Evolutionary conservation across 2,797 vertebrate species (phyloP), one percentile per base, ranked within the genome.

Genomic region (Phrynocephalus guinanensis): DNA sequence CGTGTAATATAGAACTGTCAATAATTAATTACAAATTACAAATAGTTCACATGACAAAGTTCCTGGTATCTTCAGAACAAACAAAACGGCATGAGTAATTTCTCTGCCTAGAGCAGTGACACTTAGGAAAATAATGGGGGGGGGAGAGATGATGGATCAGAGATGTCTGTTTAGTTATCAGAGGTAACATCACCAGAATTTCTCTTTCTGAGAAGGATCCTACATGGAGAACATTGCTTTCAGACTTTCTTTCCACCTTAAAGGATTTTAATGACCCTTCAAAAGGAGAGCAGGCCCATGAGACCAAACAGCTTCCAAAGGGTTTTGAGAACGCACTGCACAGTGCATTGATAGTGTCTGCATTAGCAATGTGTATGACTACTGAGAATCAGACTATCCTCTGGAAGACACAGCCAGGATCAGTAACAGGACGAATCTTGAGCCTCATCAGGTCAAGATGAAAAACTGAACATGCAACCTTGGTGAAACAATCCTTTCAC

Each of bases 241-340:
- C 26, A 63, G 30, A 38, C 48, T 72, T 50, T 79, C 73, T 6
- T 73, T 4, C 28, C 6, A 68, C 16, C 3, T 30, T 77, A 70
- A 56, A 78, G 20, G 20, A 78, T 28, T 77, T 84, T 52, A 79
- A 85, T 52, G 75, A 33, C 33, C 44, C 8, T 81, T 80, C 85
- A 80, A 60, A 79, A 72, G 10, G 30, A 60, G 44, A 33, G 33
- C 28, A 28, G 52, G 20, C 22, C 22, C 84, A 79, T 33, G 52
- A 80, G 30, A 63, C 5, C 48, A 33, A 71, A 28, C 6, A 20
- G n/a, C 5, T 60, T 86, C 50, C 50, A 80, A 80, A 28, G 15
- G n/a, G 22, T 52, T 73, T 48, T 50, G 33, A 30, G 52, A 60
- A 26, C 28, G 16, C 16, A 38, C 67, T 56, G 56, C 56, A 33